Percentiles rank a stretch among this genome's conserved stretches.
Evolutionary conservation across 2,888 invertebrate genomes (phyloP).

Genomic region (Matsumyia berberina): DNA sequence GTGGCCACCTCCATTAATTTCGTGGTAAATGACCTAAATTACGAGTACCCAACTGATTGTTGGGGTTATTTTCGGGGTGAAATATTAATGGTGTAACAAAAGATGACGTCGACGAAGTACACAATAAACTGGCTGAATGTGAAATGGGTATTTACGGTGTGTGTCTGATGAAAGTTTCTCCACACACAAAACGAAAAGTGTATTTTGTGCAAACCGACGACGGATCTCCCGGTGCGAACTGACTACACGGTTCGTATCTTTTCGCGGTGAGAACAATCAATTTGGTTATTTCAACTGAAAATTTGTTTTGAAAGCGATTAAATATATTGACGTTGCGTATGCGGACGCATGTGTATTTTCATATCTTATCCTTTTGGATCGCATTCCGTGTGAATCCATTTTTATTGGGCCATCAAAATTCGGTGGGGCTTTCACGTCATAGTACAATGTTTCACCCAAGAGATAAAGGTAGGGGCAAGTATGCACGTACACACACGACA

Average conservation of each 20-base stretch:
- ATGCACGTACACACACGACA: no score
- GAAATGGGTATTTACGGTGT: background rate
- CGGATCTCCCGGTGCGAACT: background rate
- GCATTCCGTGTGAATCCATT: no score
- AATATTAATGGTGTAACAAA: background rate
- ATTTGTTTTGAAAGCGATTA: background rate
- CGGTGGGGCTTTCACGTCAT: no score
- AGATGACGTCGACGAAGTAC: constrained; percentile 5
- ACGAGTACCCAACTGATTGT: constrained; percentile 5
- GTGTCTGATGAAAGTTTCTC: background rate
- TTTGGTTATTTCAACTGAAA: background rate
- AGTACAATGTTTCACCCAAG: no score
- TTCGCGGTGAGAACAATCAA: background rate
- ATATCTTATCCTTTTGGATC: no score
- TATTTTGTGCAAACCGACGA: background rate
- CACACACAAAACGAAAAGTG: background rate
- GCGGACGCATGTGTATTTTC: no score
- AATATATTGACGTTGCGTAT: background rate
- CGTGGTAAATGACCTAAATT: constrained; percentile 37
- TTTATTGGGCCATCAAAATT: no score
- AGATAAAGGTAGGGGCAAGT: no score
- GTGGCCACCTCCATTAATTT: no score
- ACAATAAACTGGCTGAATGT: background rate
- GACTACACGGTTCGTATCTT: background rate
- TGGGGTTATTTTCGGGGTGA: constrained; percentile 28